Evolutionary conservation across 1,140 invertebrate species (phyloP).

Genomic region (Eupristina koningsbergeri): DNA sequence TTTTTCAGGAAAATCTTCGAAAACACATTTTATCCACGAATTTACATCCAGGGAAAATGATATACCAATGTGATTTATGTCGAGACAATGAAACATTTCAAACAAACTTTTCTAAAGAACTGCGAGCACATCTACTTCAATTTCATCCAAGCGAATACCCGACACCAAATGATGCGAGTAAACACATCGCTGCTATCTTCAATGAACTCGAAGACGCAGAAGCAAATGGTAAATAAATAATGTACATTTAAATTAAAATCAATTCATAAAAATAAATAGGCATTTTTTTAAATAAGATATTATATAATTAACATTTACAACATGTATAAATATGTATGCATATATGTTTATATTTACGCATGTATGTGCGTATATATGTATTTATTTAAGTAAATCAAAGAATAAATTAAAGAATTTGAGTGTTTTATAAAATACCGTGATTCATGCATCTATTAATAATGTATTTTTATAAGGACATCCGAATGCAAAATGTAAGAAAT

Average conservation of each 20-base stretch:
- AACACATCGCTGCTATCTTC: constrained; percentile 72
- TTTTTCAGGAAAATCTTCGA: constrained; percentile 84
- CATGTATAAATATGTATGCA: no score
- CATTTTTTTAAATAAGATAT: constrained; percentile 2
- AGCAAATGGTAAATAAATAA: background rate
- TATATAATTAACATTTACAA: constrained; percentile 5
- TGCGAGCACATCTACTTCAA: constrained; percentile 78
- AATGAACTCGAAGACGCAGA: constrained; percentile 44
- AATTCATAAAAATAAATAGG: background rate
- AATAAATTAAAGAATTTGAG: no score
- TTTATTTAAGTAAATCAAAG: no score
- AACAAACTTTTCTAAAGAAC: constrained; percentile 80
- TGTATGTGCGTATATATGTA: no score
- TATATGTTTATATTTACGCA: no score
- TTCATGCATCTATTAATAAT: constrained; percentile 36
- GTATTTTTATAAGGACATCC: constrained; percentile 25
- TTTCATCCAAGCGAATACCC: constrained; percentile 74
- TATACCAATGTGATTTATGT: constrained; percentile 85
- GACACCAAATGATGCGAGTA: constrained; percentile 65
- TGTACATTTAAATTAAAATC: background rate
- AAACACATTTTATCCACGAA: constrained; percentile 88
- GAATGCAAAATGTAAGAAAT: constrained; percentile 30
- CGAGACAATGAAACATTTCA: constrained; percentile 66
- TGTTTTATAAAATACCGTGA: background rate
- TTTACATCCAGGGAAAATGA: constrained; percentile 82